Base-by-base conservation (phyloP, 2,888 invertebrate genomes). In the Vanessa cardui region DNA sequence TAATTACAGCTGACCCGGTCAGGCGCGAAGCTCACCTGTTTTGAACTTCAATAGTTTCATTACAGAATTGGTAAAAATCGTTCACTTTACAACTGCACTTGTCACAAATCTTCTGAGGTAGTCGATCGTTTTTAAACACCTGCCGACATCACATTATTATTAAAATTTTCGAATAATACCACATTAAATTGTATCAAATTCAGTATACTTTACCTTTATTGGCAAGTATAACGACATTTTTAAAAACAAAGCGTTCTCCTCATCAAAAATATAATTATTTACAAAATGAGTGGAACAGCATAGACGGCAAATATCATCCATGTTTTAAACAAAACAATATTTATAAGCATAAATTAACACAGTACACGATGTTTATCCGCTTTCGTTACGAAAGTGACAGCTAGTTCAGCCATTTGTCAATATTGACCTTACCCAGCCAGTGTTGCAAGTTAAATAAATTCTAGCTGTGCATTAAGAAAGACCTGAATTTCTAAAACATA, bases 191-290 rank as follows among this genome's bases (percentile, higher is more conserved):
- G 63, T 44, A 58, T 50, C 31, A n/a, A 64, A 68, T 50, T 59
- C 21, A 18, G 39, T 52, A 18, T 20, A 66, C 59, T 62, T 69
- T 94, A 96, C 96, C 95, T 95, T 95, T 83, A 96, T 94, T 84
- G 96, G 96, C 83, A 96, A 93, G 85, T 95, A 96, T 76, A 95
- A 90, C 71, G 95, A 94, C 89, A 96, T 95, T 93, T 96, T 96
- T 74, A 94, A 84, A 81, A 94, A 95, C 77, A 95, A 92, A 73
- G 95, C 95, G 79, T 94, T 95, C 79, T 94, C 94, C 76, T 95
- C 95, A 76, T 95, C 95, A 82, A 96, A 96, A 84, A 96, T 95
- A 78, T 94, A 91, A 81, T 95, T 94, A 80, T 94, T 95, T 60
- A 95, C 95, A 73, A 85, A 93, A 83, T 84, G 94, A 54, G 86